Evolutionary conservation across 2,888 invertebrate genomes (phyloP), one percentile per base, ranked within the genome.

Genomic region (Apotomis turbidana): DNA sequence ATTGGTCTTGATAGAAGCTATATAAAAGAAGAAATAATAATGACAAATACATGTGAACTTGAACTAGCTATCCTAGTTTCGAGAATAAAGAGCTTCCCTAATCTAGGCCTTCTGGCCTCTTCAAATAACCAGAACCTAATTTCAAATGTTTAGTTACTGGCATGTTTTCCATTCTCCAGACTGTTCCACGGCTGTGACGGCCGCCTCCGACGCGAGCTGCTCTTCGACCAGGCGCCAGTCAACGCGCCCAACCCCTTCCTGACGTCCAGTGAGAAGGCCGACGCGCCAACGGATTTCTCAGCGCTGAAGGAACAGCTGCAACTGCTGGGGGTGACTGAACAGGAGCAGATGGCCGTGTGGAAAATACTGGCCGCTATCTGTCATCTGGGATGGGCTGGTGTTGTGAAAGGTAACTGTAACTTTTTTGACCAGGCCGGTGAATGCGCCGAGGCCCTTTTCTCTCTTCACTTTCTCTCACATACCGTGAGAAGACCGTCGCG

Each of bases 291-390:
- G 0, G 97, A 97, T 74, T 99, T 98, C 90, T 94, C 95, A 58
- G 96, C 97, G 70, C 94, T 98, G 58, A 95, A 96, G 76, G 95
- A 95, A 60, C 96, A 98, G 9, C 95, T 99, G 81, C 95, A 96
- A 73, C 91, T 95, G 68, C 92, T 99, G 36, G 96, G 95, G 0
- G 95, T 98, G 41, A 95, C 96, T 0, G 96, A 96, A 58, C 94
- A 94, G 15, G 98, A 99, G 76, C 96, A 96, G 79, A 96, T 96
- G 84, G 96, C 96, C 0, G 94, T 99, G 66, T 98, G 97, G 96
- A 95, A 95, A 80, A 96, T 98, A 57, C 91, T 99, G 79, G 98
- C 98, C 0, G 97, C 98, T n/a, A 96, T 99, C 72, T 97, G 98
- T 85, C 99, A 99, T 90, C 90, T 99, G 76, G 98, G 98, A 12